Percentiles rank a stretch among this genome's conserved stretches.
phyloP scores from a whole-genome alignment of 1,140 invertebrate species.

The Trichogramma pretiosum region DNA sequence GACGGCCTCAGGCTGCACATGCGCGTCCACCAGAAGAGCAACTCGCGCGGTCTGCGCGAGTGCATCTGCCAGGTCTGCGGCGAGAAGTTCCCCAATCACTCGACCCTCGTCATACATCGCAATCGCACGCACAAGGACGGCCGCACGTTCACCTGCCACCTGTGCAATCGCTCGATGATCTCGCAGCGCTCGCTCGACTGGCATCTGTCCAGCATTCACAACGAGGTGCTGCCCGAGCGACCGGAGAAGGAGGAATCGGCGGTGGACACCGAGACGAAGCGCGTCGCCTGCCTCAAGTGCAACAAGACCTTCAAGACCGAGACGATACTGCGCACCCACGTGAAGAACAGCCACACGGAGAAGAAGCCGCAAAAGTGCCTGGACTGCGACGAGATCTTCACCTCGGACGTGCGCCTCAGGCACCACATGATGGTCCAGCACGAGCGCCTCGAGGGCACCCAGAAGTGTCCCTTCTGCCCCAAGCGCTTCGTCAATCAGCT shows the following conservation, averaged over 20 bases:
- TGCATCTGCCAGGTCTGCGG: constrained; percentile 43
- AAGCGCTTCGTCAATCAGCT: constrained; percentile 44
- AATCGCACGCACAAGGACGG: constrained; percentile 42
- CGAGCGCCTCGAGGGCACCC: constrained; percentile 39
- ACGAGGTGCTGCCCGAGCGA: constrained; percentile 28
- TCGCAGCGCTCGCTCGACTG: constrained; percentile 39
- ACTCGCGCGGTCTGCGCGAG: constrained; percentile 40
- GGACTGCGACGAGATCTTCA: constrained; percentile 38
- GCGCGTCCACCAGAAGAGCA: constrained; percentile 38
- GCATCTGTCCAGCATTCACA: constrained; percentile 42
- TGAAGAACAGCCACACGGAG: constrained; percentile 42
- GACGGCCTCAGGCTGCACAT: constrained; percentile 46
- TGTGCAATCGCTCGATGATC: constrained; percentile 44
- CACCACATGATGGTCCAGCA: constrained; percentile 44
- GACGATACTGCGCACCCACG: constrained; percentile 41
- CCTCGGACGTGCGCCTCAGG: constrained; percentile 37
- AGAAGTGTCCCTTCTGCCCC: constrained; percentile 39
- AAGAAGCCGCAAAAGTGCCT: constrained; percentile 41
- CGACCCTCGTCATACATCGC: constrained; percentile 41
- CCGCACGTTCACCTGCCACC: constrained; percentile 39
- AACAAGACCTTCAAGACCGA: constrained; percentile 43
- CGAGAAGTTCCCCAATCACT: constrained; percentile 43
- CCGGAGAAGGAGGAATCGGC: constrained; percentile 24
- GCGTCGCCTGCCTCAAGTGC: constrained; percentile 39
- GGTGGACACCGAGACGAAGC: constrained; percentile 26